phyloP scores from a whole-genome alignment of 2,888 invertebrate species.

The Trachelus stipa region DNA sequence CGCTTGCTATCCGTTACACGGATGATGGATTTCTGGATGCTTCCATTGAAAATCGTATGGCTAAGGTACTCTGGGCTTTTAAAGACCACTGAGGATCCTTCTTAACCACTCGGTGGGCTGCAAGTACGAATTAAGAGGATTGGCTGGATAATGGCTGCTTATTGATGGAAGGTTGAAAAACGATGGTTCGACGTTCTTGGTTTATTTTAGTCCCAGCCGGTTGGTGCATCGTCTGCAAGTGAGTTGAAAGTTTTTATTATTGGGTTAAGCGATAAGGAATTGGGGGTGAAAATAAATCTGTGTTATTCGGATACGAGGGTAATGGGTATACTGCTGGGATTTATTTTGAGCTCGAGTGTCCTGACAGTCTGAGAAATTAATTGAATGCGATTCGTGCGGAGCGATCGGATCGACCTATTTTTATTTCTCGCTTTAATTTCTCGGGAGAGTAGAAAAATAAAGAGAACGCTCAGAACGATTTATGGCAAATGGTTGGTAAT shows the following conservation, averaged over 20 bases:
- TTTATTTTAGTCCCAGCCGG: neutral
- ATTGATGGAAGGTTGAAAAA: neutral
- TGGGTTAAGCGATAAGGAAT: neutral
- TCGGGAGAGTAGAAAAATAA: neutral
- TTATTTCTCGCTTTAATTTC: neutral
- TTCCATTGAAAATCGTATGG: neutral
- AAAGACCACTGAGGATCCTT: neutral
- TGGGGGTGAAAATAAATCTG: neutral
- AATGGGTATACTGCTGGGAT: neutral
- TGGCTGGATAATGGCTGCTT: neutral
- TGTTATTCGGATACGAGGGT: neutral
- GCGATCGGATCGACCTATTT: neutral
- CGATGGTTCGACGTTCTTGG: neutral
- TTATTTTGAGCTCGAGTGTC: neutral
- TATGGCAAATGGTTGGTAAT: neutral
- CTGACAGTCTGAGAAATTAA: neutral
- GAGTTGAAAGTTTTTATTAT: neutral
- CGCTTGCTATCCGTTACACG: slow-evolving; percentile 7
- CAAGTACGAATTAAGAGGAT: neutral
- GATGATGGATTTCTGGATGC: slow-evolving; percentile 1
- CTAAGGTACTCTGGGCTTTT: neutral
- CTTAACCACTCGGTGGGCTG: neutral
- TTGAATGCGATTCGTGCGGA: neutral
- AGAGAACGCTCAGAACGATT: neutral
- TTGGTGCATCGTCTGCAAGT: neutral